phyloP scores from a whole-genome alignment of 2,888 invertebrate species.

The Noctua janthe region DNA sequence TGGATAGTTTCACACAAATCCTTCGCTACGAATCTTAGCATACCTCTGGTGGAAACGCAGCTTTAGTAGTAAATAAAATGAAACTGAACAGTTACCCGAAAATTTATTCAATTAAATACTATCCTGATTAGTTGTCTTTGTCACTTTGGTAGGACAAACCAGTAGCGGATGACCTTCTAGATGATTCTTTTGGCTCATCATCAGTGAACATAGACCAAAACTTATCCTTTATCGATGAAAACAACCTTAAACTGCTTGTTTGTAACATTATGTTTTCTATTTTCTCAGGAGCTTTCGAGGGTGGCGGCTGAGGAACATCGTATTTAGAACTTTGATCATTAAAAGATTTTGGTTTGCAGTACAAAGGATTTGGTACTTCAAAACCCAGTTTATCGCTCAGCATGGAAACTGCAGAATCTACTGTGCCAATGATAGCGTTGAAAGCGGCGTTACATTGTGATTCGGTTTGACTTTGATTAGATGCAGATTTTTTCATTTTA shows the following conservation, averaged over 20 bases:
- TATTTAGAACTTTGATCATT: conserved; percentile 68
- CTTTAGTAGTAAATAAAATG: neutral
- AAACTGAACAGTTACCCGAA: neutral
- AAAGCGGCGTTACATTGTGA: neutral
- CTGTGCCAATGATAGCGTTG: conserved; percentile 53
- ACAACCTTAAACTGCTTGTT: conserved; percentile 64
- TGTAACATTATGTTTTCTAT: conserved; percentile 20
- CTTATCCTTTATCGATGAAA: conserved; percentile 72
- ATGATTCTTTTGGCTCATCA: neutral
- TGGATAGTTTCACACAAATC: neutral
- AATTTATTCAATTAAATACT: conserved; percentile 28
- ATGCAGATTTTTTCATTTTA: neutral
- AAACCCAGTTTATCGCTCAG: conserved; percentile 62
- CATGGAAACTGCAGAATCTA: conserved; percentile 68
- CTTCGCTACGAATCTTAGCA: neutral
- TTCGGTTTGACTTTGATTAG: neutral
- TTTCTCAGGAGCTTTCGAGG: conserved; percentile 40
- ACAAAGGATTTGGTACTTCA: conserved; percentile 47
- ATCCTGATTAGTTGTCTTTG: conserved; percentile 36
- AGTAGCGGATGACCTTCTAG: conserved; percentile 3
- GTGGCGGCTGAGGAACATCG: conserved; percentile 59
- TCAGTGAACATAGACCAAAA: conserved; percentile 74
- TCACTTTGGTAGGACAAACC: conserved; percentile 45
- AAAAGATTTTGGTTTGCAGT: conserved; percentile 5
- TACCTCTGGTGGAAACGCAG: neutral